Evolutionary conservation across 2,113 vertebrate genomes (phyloP).

Genomic region (Tiliqua scincoides): DNA sequence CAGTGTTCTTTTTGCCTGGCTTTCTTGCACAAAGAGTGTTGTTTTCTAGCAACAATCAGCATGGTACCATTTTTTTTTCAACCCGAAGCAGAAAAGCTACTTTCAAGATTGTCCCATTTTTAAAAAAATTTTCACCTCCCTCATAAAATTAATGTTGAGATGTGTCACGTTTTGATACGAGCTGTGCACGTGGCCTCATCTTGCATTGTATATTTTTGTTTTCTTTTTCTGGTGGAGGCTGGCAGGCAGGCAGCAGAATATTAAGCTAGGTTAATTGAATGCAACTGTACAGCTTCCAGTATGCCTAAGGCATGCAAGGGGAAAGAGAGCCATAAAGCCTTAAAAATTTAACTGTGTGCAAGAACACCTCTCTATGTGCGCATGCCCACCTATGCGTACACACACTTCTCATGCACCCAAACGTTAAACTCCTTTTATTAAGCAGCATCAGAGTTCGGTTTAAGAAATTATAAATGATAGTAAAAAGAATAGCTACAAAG

Average conservation of each 20-base stretch:
- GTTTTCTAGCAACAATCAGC: neutral
- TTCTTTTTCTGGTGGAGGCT: conserved; percentile 21
- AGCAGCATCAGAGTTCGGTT: neutral
- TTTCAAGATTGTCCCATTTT: conserved; percentile 21
- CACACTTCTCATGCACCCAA: neutral
- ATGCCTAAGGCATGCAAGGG: conserved; percentile 36
- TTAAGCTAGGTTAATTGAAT: conserved; percentile 65
- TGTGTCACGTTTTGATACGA: conserved; percentile 1
- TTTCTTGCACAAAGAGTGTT: conserved; percentile 14
- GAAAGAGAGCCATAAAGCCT: conserved; percentile 35
- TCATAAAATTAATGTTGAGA: conserved; percentile 44
- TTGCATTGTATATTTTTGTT: neutral
- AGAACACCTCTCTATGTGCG: neutral
- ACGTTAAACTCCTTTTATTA: conserved; percentile 26
- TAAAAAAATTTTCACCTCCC: conserved; percentile 10
- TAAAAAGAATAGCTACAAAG: conserved; percentile 22
- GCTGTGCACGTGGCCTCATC: neutral
- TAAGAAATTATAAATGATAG: neutral
- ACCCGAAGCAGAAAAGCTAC: conserved; percentile 9
- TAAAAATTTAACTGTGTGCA: conserved; percentile 58
- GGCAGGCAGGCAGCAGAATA: conserved; percentile 32
- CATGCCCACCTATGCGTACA: neutral
- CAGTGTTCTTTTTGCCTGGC: neutral
- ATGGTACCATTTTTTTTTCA: conserved; percentile 6
- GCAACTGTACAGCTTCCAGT: conserved; percentile 29